Evolutionary conservation across 2,888 invertebrate species (phyloP).

Genomic region (Fissipunctia ypsillon): DNA sequence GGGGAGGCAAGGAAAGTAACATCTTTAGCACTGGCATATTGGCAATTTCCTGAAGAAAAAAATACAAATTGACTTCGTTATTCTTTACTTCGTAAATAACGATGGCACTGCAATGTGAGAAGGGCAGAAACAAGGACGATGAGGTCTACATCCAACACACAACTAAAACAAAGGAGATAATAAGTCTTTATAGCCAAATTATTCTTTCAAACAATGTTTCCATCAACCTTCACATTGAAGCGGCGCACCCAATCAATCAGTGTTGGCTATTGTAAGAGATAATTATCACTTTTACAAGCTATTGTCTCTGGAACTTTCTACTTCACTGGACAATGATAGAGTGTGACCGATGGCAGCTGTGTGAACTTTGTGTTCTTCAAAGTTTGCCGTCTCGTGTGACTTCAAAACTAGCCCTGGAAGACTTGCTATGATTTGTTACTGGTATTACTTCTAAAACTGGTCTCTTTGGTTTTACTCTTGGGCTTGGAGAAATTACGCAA

Average conservation of each 20-base stretch:
- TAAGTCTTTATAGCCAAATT: conserved; percentile 27
- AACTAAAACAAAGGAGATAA: conserved; percentile 13
- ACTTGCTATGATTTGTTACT: neutral
- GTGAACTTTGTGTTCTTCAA: conserved; percentile 43
- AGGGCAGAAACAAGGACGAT: neutral
- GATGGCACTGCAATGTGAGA: neutral
- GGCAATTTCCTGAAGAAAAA: conserved; percentile 15
- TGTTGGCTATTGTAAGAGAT: conserved; percentile 51
- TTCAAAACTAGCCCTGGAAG: neutral
- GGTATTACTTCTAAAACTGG: neutral
- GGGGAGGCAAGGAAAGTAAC: conserved; percentile 5
- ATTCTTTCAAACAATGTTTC: conserved; percentile 53
- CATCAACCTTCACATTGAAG: conserved; percentile 51
- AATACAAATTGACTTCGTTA: neutral
- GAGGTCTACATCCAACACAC: conserved; percentile 7
- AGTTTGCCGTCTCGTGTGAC: conserved; percentile 13
- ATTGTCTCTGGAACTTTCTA: conserved; percentile 65
- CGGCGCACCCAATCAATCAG: conserved; percentile 57
- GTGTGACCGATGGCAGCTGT: conserved; percentile 40
- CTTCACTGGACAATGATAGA: conserved; percentile 55
- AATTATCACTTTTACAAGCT: conserved; percentile 60
- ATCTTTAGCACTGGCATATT: conserved; percentile 23
- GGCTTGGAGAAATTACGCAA: conserved; percentile 3
- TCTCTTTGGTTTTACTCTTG: neutral
- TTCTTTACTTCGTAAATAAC: neutral